Percentiles rank a stretch among this genome's conserved stretches.
phyloP scores from a whole-genome alignment of 2,888 invertebrate genomes.

The Epistrophe grossulariae region DNA sequence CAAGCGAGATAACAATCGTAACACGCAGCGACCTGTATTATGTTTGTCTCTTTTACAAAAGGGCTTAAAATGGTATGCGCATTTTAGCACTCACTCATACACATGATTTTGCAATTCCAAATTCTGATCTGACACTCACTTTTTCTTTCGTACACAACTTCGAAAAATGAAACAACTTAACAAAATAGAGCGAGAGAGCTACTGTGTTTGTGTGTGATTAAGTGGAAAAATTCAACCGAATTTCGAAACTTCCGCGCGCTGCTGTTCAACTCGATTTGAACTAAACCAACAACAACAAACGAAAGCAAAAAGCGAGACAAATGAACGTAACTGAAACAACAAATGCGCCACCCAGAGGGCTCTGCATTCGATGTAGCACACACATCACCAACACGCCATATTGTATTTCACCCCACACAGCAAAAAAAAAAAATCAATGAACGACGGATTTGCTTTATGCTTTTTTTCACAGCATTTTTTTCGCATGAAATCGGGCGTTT shows the following conservation, averaged over 20 bases:
- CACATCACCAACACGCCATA: slow-evolving; percentile 76
- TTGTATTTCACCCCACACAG: slow-evolving; percentile 73
- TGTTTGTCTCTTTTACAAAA: slow-evolving; percentile 62
- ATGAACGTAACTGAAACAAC: slow-evolving; percentile 74
- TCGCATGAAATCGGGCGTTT: slow-evolving; percentile 78
- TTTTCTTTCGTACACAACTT: slow-evolving; percentile 65
- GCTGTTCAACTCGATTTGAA: slow-evolving; percentile 60
- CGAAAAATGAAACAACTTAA: slow-evolving; percentile 64
- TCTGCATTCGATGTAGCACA: slow-evolving; percentile 76
- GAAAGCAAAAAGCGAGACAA: slow-evolving; percentile 57
- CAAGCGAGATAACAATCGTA: slow-evolving; percentile 73
- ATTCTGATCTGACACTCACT: slow-evolving; percentile 71
- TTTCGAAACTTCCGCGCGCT: slow-evolving; percentile 72
- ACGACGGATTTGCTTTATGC: slow-evolving; percentile 76
- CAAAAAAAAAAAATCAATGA: slow-evolving; percentile 75
- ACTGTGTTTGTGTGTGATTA: slow-evolving; percentile 3
- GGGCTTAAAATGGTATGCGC: slow-evolving; percentile 38
- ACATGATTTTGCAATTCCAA: slow-evolving; percentile 13
- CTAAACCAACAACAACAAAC: slow-evolving; percentile 42
- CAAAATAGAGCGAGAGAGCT: slow-evolving; percentile 36
- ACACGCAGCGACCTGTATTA: slow-evolving; percentile 63
- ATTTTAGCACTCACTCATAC: slow-evolving; percentile 28
- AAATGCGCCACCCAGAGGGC: slow-evolving; percentile 77
- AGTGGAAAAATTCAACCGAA: slow-evolving; percentile 46
- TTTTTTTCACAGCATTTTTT: slow-evolving; percentile 82